These are phyloP conservation scores for Sinonovacula constricta DNA, from an alignment of 1,140 invertebrate genomes.

Conservation along the genomic window DNA sequence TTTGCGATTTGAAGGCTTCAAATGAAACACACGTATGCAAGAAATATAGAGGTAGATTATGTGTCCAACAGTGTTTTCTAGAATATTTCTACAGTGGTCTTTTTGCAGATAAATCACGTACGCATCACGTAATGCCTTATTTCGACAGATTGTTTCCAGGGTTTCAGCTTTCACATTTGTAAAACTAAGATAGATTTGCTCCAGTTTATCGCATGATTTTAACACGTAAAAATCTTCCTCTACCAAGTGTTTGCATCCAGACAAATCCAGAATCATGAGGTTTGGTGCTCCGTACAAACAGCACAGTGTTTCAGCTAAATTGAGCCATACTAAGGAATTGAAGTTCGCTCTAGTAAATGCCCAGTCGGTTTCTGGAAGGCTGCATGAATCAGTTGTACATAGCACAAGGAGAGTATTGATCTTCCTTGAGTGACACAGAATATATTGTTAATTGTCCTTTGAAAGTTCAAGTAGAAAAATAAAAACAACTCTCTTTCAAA, in stretches of 20 bases:
- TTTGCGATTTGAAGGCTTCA: no score
- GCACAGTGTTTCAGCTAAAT: neutral
- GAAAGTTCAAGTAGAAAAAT: neutral
- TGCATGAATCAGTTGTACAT: no score
- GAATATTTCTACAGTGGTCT: constrained; percentile 3
- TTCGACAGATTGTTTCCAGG: no score
- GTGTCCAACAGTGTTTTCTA: no score
- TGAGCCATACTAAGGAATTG: neutral
- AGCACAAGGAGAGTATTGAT: neutral
- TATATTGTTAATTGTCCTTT: no score
- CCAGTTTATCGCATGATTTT: neutral
- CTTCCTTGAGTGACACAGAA: neutral
- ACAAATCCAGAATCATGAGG: neutral
- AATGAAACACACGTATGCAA: no score
- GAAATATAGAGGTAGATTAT: no score
- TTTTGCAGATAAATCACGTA: neutral
- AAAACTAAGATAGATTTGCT: constrained; percentile 8
- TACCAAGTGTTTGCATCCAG: no score
- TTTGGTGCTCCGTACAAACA: neutral
- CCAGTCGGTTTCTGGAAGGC: neutral
- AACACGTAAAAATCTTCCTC: constrained; percentile 2
- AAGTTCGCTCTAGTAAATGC: neutral
- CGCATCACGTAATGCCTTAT: neutral
- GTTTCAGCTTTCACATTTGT: constrained; percentile 1
- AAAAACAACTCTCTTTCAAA: neutral